A percentile compares a stretch with the other conserved stretches of the same genome.
phyloP scores from a whole-genome alignment of 2,888 invertebrate species.

The Trissolcus brochymenae region DNA sequence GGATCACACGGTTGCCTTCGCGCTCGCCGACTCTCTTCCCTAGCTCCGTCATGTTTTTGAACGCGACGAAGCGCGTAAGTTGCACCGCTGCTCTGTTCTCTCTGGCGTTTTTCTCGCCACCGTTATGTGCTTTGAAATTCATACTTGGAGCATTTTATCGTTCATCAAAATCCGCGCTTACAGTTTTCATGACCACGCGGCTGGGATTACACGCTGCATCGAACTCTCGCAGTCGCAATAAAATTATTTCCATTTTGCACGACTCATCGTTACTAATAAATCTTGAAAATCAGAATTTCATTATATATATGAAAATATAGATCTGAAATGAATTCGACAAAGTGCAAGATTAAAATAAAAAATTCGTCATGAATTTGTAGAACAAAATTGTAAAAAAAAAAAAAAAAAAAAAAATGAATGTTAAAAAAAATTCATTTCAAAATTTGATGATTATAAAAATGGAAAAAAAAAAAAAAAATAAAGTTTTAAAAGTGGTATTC shows the following conservation, averaged over 20 bases:
- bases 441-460: too few species aligned
- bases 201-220: constrained; percentile 29
- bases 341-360: too few species aligned
- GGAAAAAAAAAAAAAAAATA: too few species aligned
- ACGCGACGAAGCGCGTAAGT: constrained; percentile 41
- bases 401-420: too few species aligned
- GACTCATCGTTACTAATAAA: constrained; percentile 1
- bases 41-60: constrained; percentile 25
- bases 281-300: too few species aligned
- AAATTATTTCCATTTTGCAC: constrained; percentile 13
- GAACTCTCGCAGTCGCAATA: neutral
- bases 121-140: constrained; percentile 50
- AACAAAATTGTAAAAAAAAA: too few species aligned
- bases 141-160: constrained; percentile 36
- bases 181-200: constrained; percentile 37
- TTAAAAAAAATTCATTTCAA: too few species aligned
- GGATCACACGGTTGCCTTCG: too few species aligned
- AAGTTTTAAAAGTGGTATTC: constrained; percentile 47
- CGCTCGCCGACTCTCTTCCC: constrained; percentile 10
- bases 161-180: constrained; percentile 42
- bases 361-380: too few species aligned
- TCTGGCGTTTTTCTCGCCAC: constrained; percentile 37
- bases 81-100: constrained; percentile 29
- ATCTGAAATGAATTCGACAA: too few species aligned
- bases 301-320: too few species aligned